A percentile compares a stretch with the other conserved stretches of the same genome.
Evolutionary conservation across 2,113 vertebrate species (phyloP).

Genomic region (Labrus mixtus): DNA sequence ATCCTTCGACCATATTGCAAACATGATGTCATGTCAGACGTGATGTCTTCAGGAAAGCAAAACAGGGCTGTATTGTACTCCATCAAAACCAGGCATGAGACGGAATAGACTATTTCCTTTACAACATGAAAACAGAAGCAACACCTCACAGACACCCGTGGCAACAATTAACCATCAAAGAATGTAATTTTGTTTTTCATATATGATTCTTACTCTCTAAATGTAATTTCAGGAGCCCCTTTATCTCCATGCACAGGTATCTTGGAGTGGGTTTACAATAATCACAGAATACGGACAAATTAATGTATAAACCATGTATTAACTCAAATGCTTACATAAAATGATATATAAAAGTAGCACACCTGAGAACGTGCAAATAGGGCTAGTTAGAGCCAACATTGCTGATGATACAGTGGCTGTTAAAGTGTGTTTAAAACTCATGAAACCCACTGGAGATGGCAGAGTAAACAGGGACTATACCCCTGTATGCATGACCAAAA

Average conservation of each 20-base stretch:
- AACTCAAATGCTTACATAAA: slow-evolving; percentile 18
- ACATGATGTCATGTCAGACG: slow-evolving; percentile 73
- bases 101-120: slow-evolving; percentile 57
- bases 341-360: slow-evolving; percentile 43
- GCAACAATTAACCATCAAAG: slow-evolving; percentile 4
- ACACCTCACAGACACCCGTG: slow-evolving; percentile 23
- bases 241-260: too few relatives aligned
- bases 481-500: slow-evolving; percentile 35
- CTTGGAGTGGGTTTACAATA: too few relatives aligned
- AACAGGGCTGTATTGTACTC: slow-evolving; percentile 59
- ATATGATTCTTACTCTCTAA: not conserved
- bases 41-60: slow-evolving; percentile 69
- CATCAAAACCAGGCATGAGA: slow-evolving; percentile 29
- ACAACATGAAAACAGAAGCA: slow-evolving; percentile 41
- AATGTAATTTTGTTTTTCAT: not conserved
- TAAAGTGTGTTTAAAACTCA: slow-evolving; percentile 41
- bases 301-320: slow-evolving; percentile 11
- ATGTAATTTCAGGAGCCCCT: too few relatives aligned
- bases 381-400: slow-evolving; percentile 26
- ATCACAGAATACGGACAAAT: too few relatives aligned
- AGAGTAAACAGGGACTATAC: slow-evolving; percentile 50
- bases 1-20: slow-evolving; percentile 59
- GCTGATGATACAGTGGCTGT: slow-evolving; percentile 26
- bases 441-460: slow-evolving; percentile 35
- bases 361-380: slow-evolving; percentile 36